A percentile compares a stretch with the other conserved stretches of the same genome.
Conservation (phyloP, 2,888 invertebrate genomes). For the Cantharis flavilabris region DNA sequence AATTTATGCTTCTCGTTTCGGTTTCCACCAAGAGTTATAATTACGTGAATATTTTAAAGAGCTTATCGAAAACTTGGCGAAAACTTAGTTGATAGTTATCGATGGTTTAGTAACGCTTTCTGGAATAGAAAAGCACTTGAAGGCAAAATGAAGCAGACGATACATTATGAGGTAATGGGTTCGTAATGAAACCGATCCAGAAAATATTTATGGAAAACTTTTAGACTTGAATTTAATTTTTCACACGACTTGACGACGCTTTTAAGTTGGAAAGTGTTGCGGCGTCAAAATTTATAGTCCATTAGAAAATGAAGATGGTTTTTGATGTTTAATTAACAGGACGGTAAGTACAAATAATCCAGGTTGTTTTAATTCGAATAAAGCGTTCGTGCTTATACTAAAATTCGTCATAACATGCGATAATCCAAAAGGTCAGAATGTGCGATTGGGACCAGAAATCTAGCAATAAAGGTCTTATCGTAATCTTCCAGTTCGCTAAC, state of each 20-base stretch:
- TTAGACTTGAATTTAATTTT: background rate
- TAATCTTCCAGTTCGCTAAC: constrained; percentile 34
- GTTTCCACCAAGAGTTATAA: background rate
- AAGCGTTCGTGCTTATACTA: background rate
- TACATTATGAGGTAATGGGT: background rate
- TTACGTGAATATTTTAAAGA: background rate
- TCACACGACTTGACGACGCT: background rate
- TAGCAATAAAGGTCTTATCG: constrained; percentile 33
- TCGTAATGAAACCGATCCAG: background rate
- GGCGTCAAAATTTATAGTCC: background rate
- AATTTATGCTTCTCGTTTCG: background rate
- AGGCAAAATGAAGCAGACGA: background rate
- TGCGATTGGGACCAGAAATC: constrained; percentile 16
- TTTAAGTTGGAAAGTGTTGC: background rate
- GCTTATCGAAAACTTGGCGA: background rate
- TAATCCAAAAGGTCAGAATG: constrained; percentile 23
- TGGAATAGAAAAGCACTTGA: background rate
- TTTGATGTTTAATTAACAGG: background rate
- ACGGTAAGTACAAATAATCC: background rate
- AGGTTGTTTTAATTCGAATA: constrained; percentile 6
- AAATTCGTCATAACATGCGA: constrained; percentile 9
- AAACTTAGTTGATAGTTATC: background rate
- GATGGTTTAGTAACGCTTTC: background rate
- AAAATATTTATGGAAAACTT: background rate
- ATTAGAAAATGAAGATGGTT: background rate